Conservation (phyloP, 1,140 invertebrate genomes). For the Orchestia grillus region DNA sequence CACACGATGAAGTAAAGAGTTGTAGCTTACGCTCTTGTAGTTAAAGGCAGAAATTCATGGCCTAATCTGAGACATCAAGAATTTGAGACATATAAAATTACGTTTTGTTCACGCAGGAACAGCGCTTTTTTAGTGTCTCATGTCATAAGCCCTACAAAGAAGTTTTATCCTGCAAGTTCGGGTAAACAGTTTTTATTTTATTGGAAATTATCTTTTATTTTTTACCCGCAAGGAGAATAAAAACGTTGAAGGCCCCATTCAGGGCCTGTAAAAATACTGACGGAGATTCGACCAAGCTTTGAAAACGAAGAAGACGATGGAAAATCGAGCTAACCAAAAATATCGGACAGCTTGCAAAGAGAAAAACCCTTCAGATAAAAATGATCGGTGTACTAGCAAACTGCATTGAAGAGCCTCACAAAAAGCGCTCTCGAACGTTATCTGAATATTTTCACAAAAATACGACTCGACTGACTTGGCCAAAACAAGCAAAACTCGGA, state of each 20-base stretch:
- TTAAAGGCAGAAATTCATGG: too few species aligned
- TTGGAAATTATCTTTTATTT: neutral
- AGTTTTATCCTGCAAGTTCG: too few species aligned
- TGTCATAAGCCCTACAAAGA: too few species aligned
- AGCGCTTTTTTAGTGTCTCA: too few species aligned
- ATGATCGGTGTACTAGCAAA: neutral
- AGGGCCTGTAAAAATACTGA: neutral
- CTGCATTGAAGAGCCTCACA: neutral
- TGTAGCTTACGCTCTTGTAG: too few species aligned
- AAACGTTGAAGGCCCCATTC: neutral
- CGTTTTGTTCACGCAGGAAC: too few species aligned
- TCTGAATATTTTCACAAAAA: conserved; percentile 2
- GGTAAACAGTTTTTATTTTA: neutral
- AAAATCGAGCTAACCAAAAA: neutral
- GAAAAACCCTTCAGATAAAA: neutral
- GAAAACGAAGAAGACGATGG: neutral
- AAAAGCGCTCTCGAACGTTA: neutral
- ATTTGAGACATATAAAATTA: too few species aligned
- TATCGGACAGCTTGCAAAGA: neutral
- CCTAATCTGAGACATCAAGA: too few species aligned
- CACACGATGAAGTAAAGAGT: too few species aligned
- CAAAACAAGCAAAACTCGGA: neutral
- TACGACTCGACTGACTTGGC: neutral
- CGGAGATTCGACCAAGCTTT: neutral
- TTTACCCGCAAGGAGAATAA: neutral